Conservation (phyloP, 2,797 vertebrate species). For the Centroberyx gerrardi region DNA sequence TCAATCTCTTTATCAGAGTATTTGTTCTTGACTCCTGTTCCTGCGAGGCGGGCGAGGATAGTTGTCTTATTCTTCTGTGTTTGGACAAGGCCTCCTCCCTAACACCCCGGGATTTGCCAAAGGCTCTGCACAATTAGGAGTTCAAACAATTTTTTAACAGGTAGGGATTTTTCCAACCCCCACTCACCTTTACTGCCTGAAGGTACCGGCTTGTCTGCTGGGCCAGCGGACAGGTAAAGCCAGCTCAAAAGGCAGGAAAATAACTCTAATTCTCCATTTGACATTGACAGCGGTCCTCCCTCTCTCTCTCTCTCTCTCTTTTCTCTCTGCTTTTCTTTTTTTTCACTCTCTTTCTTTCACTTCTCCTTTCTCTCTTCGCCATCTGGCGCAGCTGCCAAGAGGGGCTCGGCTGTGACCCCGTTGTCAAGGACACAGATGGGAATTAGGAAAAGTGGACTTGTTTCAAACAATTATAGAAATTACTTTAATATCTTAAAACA, state of each 20-base stretch:
- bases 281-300: constrained; percentile 72
- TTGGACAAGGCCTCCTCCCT: constrained; percentile 69
- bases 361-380: constrained; percentile 58
- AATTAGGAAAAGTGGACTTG: constrained; percentile 92
- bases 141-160: constrained; percentile 76
- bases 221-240: constrained; percentile 70
- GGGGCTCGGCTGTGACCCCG: constrained; percentile 82
- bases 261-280: constrained; percentile 75
- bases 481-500: constrained; percentile 92
- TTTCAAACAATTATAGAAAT: constrained; percentile 96
- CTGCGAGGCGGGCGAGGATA: constrained; percentile 42
- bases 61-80: constrained; percentile 68
- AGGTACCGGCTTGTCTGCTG: constrained; percentile 60
- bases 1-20: constrained; percentile 63
- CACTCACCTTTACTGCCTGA: constrained; percentile 52
- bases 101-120: constrained; percentile 69
- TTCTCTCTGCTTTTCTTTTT: not conserved
- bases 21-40: constrained; percentile 67
- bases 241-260: constrained; percentile 68
- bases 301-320: constrained; percentile 35
- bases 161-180: constrained; percentile 61
- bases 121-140: constrained; percentile 71
- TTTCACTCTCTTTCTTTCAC: constrained; percentile 5
- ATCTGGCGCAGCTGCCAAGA: constrained; percentile 86
- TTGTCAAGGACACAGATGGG: constrained; percentile 90